Conservation (phyloP, 2,113 vertebrate genomes). For the Manacus vitellinus region DNA sequence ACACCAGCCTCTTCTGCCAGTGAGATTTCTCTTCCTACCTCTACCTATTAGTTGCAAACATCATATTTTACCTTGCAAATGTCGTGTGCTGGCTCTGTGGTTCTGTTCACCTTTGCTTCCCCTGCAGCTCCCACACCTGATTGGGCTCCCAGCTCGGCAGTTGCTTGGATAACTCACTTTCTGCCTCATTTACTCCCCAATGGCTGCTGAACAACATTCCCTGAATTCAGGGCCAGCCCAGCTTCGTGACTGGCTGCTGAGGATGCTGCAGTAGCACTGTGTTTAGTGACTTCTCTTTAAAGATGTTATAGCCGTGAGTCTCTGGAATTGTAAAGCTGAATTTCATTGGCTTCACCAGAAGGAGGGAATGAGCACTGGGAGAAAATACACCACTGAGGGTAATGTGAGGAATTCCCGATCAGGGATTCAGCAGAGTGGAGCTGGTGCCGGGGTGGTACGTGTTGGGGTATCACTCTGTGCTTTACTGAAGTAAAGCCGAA, state of each 20-base stretch:
- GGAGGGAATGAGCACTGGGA: background rate
- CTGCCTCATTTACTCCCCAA: conserved; percentile 49
- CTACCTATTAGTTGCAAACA: background rate
- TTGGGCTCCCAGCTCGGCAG: background rate
- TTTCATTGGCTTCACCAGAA: background rate
- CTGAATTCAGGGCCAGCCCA: background rate
- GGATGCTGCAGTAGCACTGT: background rate
- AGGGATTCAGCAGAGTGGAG: background rate
- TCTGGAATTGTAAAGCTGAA: background rate
- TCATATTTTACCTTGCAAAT: background rate
- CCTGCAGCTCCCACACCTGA: conserved; percentile 13
- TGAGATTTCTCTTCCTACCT: background rate
- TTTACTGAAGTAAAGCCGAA: background rate
- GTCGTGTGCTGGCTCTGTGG: background rate
- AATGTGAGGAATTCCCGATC: background rate
- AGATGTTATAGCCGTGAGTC: background rate
- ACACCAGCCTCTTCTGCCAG: background rate
- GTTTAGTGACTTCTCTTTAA: background rate
- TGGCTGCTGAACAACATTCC: background rate
- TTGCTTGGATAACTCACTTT: conserved; percentile 9
- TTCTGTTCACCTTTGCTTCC: conserved; percentile 7
- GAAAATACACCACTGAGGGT: background rate
- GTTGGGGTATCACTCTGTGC: background rate
- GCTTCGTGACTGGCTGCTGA: background rate
- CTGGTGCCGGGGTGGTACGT: background rate